Base-by-base conservation (phyloP, 2,888 invertebrate genomes). In the Xylophagus ater region DNA sequence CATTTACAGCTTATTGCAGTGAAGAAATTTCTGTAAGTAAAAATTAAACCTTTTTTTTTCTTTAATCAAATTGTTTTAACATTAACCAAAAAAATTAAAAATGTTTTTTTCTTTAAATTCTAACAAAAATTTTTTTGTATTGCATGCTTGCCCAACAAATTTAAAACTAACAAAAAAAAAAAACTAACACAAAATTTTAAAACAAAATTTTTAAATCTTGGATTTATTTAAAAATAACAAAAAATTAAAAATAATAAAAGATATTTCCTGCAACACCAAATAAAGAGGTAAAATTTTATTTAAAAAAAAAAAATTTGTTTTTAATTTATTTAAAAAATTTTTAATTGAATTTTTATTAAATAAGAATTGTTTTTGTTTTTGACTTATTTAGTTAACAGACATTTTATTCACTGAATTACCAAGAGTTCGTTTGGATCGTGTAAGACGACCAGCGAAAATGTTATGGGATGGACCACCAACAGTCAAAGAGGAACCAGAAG, bases 1-100 rank as follows among this genome's bases (percentile, higher is more conserved):
- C 76, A 31, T 73, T 81, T 53, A 78, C 78, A 14, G 75, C 78
- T 42, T 79, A 80, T 61, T 70, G 78, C 50, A 76, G 75, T 54
- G 81, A 81, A 60, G 79, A 81, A 62, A 74, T 81, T 67, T 75
- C 76, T 60, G 78, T 78, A 57, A 74, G 76, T 71, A 33, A 6
- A n/a, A 33, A 26, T 15, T 21, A 10, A 33, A 28, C 1, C 1
- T 26, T 8, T 24, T 17, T 25, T 25, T 26, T 23, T 24, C 13
- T 8, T 24, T 13, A 26, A 24, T 14, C 9, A 29, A 34, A 24
- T 21, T 42, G 10, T 33, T 15, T 31, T 13, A 15, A 23, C 7
- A 17, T 34, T 7, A 15, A 23, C 34, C 25, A 34, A 24, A 15
- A 34, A 34, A 13, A 9, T 14, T 25, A 4, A n/a, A n/a, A n/a